phyloP scores from a whole-genome alignment of 2,113 vertebrate genomes.

The Equus przewalskii region DNA sequence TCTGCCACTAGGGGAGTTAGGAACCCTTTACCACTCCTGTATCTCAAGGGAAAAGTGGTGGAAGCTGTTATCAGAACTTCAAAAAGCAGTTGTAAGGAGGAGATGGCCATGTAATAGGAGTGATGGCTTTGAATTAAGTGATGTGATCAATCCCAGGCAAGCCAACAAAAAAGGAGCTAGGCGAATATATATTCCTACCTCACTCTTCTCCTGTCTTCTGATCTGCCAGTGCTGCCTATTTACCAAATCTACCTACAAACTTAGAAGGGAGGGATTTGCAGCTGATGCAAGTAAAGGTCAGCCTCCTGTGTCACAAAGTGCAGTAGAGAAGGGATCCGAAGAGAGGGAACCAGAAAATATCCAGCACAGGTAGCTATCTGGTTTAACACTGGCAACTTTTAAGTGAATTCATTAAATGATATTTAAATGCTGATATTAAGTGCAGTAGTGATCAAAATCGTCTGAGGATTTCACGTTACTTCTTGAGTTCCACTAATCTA shows the following conservation, averaged over 20 bases:
- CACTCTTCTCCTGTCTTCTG: background rate
- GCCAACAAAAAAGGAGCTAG: background rate
- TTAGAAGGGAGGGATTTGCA: background rate
- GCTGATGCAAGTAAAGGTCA: background rate
- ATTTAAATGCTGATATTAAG: background rate
- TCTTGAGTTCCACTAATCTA: constrained; percentile 5
- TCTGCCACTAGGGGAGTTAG: background rate
- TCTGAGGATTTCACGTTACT: background rate
- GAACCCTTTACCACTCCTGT: background rate
- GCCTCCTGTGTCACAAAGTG: background rate
- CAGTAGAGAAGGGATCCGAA: background rate
- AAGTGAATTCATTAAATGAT: constrained; percentile 37
- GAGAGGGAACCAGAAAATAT: background rate
- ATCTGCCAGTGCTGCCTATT: background rate
- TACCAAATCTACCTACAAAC: background rate
- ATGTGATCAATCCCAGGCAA: background rate
- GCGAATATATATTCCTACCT: background rate
- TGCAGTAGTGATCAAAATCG: background rate
- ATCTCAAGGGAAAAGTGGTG: background rate
- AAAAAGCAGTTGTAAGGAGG: background rate
- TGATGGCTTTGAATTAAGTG: background rate
- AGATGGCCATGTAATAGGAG: background rate
- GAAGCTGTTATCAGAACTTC: constrained; percentile 30
- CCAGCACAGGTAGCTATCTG: background rate
- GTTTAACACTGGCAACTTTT: constrained; percentile 8